phyloP scores from a whole-genome alignment of 2,888 invertebrate species.

The Drosophila mercatorum region DNA sequence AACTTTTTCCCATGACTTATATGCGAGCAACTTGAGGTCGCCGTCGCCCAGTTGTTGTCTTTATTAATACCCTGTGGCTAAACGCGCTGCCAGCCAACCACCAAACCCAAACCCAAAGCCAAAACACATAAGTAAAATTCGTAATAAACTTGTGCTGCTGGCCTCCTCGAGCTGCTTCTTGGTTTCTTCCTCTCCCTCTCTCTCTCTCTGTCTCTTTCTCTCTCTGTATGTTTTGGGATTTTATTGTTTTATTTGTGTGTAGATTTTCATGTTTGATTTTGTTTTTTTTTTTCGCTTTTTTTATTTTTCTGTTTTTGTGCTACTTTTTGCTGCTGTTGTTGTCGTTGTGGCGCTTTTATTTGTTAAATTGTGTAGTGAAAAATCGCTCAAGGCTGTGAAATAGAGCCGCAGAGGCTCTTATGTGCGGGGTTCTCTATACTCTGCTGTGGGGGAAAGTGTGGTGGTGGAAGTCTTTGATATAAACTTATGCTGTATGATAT shows the following conservation, averaged over 20 bases:
- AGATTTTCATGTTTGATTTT: slow-evolving; percentile 60
- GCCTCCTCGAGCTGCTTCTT: slow-evolving; percentile 17
- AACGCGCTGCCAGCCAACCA: slow-evolving; percentile 25
- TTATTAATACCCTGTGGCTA: slow-evolving; percentile 75
- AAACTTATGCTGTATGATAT: neutral
- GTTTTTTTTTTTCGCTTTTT: slow-evolving; percentile 20
- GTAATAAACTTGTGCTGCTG: slow-evolving; percentile 74
- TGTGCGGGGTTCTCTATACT: slow-evolving; percentile 19
- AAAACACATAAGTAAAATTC: slow-evolving; percentile 77
- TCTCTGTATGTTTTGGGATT: slow-evolving; percentile 36
- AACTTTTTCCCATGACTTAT: slow-evolving; percentile 57
- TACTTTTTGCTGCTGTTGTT: slow-evolving; percentile 29
- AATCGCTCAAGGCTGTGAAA: slow-evolving; percentile 68
- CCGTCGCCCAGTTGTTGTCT: slow-evolving; percentile 59
- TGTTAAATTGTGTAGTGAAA: slow-evolving; percentile 79
- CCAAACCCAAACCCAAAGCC: slow-evolving; percentile 5
- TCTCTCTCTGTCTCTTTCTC: slow-evolving; percentile 8
- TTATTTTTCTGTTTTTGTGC: slow-evolving; percentile 29
- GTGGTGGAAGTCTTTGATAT: neutral
- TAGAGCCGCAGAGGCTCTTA: slow-evolving; percentile 36
- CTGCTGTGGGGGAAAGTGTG: neutral
- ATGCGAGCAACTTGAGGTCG: slow-evolving; percentile 34
- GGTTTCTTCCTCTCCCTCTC: slow-evolving; percentile 1
- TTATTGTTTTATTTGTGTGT: slow-evolving; percentile 80
- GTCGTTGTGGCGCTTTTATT: slow-evolving; percentile 60